These are phyloP conservation scores for Cordilura impudica DNA, from an alignment of 2,888 invertebrate species.

Conservation along the genomic window DNA sequence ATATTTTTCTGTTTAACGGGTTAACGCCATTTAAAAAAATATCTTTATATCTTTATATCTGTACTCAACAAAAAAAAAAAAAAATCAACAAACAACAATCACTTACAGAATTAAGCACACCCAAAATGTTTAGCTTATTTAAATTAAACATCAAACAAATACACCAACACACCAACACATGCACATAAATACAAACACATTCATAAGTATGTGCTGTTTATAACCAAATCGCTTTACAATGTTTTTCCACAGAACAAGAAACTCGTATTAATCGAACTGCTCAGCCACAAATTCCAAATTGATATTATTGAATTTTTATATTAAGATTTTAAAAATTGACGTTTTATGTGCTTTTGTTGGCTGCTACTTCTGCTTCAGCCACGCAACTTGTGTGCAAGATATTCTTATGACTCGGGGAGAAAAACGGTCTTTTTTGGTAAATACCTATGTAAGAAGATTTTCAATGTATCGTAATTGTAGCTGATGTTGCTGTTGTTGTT, in stretches of 20 bases:
- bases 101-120: conserved; percentile 29
- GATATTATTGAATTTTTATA: conserved; percentile 26
- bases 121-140: conserved; percentile 3
- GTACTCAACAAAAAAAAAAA: no score
- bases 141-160: background rate
- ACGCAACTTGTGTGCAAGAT: background rate
- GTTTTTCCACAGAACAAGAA: conserved; percentile 30
- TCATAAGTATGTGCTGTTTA: conserved; percentile 10
- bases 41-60: no score
- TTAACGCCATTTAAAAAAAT: no score
- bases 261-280: conserved; percentile 19
- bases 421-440: conserved; percentile 15
- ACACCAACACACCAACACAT: background rate
- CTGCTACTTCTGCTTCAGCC: background rate
- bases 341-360: background rate
- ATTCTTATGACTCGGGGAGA: conserved; percentile 50
- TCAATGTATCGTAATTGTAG: conserved; percentile 26
- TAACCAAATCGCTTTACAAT: conserved; percentile 33
- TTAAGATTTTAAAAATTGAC: conserved; percentile 13
- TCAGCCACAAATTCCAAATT: background rate
- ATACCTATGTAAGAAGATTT: conserved; percentile 17
- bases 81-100: background rate
- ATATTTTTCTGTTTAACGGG: no score
- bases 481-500: conserved; percentile 4
- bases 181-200: background rate